phyloP scores from a whole-genome alignment of 2,797 vertebrate species.

The Chaunax sp. region DNA sequence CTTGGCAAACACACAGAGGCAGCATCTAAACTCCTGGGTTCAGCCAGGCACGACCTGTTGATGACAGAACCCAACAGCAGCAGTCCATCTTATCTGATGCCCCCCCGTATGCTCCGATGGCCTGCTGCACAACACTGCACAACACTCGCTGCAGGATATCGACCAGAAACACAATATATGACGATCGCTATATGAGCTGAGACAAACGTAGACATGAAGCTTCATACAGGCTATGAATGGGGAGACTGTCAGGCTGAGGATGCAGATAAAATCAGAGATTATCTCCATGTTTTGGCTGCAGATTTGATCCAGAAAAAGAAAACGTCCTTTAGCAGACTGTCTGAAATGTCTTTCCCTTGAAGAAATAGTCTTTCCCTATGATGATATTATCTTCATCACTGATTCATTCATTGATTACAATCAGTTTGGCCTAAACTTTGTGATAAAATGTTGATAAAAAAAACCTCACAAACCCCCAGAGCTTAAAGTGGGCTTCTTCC shows the following conservation, averaged over 20 bases:
- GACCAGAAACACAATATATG: not conserved
- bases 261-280: conserved; percentile 37
- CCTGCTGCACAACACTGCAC: not conserved
- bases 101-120: conserved; percentile 1
- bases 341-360: not conserved
- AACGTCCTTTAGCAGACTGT: not conserved
- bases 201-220: not conserved
- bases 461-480: not conserved
- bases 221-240: not conserved
- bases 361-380: not conserved
- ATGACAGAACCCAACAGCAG: conserved; percentile 64
- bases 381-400: not conserved
- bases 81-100: conserved; percentile 62
- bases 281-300: conserved; percentile 18
- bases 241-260: not conserved
- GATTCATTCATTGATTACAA: not conserved
- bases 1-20: conserved; percentile 51
- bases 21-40: conserved; percentile 42
- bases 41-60: conserved; percentile 59
- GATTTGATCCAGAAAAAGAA: conserved; percentile 7
- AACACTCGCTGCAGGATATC: conserved; percentile 3
- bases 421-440: no score
- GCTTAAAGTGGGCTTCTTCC: not conserved
- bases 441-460: no score
- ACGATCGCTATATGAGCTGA: not conserved